Evolutionary conservation across 2,797 vertebrate species (phyloP), one percentile per base, ranked within the genome.

Genomic region (Diglossa cyanea): DNA sequence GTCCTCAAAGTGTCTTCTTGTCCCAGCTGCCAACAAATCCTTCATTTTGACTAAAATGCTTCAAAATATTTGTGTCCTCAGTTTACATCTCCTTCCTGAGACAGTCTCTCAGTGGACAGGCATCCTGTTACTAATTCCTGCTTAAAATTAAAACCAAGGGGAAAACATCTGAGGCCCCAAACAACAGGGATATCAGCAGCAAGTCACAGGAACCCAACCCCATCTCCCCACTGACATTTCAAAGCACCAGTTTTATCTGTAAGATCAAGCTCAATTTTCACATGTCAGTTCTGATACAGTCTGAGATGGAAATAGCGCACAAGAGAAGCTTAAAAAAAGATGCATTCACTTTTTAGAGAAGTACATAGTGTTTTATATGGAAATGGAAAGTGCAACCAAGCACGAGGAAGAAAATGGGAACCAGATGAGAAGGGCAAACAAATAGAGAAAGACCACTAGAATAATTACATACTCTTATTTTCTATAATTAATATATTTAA

Each of bases 61-160:
- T 88, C 86, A 78, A 96, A 97, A 96, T 92, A 95, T 71, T 97
- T 96, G 88, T 95, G 92, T 94, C 86, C 77, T 90, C 44, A 87
- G 95, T 82, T 97, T 95, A 79, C 45, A 92, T 93, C 90, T 94
- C 90, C 67, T 74, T 97, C 85, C 93, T 94, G 84, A 97, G 97
- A 97, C 96, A 97, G 94, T 95, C 17, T 95, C 96, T 96, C 97
- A 98, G 90, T 73, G 90, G 88, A 92, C 94, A 98, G 93, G 96
- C 97, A 97, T 97, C 93, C 81, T 57, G 63, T 68, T 91, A 80
- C 74, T 84, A 76, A 84, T 82, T 95, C 66, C 92, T 87, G 74
- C 48, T 88, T 85, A 66, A 94, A 75, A 83, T 82, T 70, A 89
- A 96, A 97, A 87, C 72, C 73, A 91, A 61, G 48, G 15, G 33